Conservation (phyloP, 1,140 invertebrate species). For the Zaprionus gabonicus region DNA sequence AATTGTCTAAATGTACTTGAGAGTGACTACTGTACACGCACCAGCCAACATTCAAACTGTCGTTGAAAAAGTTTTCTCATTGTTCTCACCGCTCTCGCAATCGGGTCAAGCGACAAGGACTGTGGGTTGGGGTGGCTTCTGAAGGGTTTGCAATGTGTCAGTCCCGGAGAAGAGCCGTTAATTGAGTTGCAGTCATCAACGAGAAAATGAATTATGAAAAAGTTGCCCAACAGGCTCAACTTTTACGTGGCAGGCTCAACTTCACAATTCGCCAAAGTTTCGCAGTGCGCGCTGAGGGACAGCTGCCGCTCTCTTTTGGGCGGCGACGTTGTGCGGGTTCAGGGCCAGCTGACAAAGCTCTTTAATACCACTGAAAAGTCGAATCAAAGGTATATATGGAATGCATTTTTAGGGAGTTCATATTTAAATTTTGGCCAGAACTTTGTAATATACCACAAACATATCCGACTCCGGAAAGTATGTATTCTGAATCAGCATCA, state of each 20-base stretch:
- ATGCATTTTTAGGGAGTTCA: no score
- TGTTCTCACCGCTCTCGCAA: not conserved
- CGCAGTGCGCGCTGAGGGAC: constrained; percentile 9
- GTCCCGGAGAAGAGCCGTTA: constrained; percentile 50
- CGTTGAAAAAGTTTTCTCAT: constrained; percentile 44
- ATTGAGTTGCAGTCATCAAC: constrained; percentile 58
- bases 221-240: constrained; percentile 49
- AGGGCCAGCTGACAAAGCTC: constrained; percentile 29
- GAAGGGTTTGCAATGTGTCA: constrained; percentile 4
- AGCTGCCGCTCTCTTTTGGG: not conserved
- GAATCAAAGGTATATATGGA: no score
- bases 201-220: constrained; percentile 60
- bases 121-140: not conserved
- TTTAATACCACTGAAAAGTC: not conserved
- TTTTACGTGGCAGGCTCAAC: constrained; percentile 85
- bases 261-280: constrained; percentile 84
- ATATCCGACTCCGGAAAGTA: no score
- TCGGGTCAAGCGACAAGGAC: constrained; percentile 3
- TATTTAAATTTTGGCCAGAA: no score
- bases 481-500: no score
- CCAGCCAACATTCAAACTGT: constrained; percentile 44
- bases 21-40: constrained; percentile 5
- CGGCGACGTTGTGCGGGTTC: constrained; percentile 47
- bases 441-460: no score
- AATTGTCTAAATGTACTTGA: constrained; percentile 19